phyloP scores from a whole-genome alignment of 2,113 vertebrate genomes.

The Phylloscopus whistleri region DNA sequence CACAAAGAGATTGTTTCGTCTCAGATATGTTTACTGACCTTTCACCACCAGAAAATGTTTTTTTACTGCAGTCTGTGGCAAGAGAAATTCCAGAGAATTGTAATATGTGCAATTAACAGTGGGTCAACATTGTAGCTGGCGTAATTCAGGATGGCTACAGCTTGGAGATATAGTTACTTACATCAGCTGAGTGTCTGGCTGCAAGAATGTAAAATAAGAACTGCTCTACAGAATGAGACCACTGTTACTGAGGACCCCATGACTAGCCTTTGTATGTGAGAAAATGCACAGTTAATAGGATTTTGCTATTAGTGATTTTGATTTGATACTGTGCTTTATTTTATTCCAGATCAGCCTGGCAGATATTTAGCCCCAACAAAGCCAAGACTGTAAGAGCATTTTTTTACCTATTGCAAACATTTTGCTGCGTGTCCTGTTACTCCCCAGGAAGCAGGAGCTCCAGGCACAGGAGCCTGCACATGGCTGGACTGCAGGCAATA shows the following conservation, averaged over 20 bases:
- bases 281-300: slow-evolving; percentile 71
- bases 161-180: neutral
- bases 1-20: neutral
- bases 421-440: accelerated
- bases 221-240: slow-evolving; percentile 29
- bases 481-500: neutral
- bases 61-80: neutral
- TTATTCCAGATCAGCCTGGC: neutral
- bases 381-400: slow-evolving; percentile 8
- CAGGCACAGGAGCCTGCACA: neutral
- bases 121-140: neutral
- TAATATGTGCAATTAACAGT: neutral
- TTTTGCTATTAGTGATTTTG: slow-evolving; percentile 67
- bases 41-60: neutral
- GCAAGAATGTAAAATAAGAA: slow-evolving; percentile 55
- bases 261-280: slow-evolving; percentile 58
- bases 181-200: neutral
- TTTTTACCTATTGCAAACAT: neutral
- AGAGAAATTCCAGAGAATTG: slow-evolving; percentile 28
- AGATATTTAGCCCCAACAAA: slow-evolving; percentile 48
- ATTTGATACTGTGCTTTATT: slow-evolving; percentile 48
- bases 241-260: slow-evolving; percentile 53
- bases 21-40: neutral
- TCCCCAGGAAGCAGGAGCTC: neutral
- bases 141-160: neutral